Conservation (phyloP, 2,797 vertebrate species). For the Nyctalus aviator region DNA sequence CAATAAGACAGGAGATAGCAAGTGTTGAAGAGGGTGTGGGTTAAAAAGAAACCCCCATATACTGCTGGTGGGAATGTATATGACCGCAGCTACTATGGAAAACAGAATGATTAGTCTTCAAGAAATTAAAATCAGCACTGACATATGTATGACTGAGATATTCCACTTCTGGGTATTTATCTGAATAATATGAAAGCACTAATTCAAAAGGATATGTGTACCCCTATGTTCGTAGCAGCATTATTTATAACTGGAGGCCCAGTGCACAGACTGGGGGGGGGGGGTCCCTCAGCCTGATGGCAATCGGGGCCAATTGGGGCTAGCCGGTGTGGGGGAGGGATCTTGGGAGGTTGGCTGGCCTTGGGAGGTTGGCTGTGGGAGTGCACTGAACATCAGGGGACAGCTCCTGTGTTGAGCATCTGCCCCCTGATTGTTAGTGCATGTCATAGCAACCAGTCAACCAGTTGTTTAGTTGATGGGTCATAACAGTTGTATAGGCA, state of each 20-base stretch:
- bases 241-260: neutral
- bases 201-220: neutral
- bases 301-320: no score
- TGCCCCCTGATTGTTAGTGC: no score
- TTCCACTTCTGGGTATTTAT: neutral
- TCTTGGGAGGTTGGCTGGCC: no score
- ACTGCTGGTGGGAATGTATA: neutral
- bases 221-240: neutral
- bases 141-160: neutral
- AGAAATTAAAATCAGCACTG: neutral
- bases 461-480: no score
- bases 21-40: neutral
- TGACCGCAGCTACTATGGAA: neutral
- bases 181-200: neutral
- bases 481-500: no score
- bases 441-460: accelerated
- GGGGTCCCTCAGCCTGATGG: no score
- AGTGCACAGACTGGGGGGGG: no score
- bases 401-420: no score
- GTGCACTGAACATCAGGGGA: no score
- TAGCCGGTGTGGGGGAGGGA: no score
- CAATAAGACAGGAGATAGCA: neutral
- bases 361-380: no score
- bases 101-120: neutral
- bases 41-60: neutral